phyloP scores from a whole-genome alignment of 2,797 vertebrate species.

The Hyperoplus immaculatus region DNA sequence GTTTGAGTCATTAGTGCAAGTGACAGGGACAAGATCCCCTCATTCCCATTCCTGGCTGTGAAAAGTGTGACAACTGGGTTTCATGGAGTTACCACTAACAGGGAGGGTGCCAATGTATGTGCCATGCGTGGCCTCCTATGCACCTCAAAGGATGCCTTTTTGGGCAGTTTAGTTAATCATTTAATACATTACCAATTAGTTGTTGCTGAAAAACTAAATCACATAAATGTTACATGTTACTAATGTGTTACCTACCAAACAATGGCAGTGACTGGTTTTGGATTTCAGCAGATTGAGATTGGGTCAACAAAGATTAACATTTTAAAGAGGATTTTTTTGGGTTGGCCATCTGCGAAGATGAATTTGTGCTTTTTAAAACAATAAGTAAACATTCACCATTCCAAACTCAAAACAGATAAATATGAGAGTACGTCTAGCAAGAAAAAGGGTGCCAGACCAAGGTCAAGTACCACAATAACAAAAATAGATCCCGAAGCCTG shows the following conservation, averaged over 20 bases:
- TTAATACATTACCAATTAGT: too few species aligned
- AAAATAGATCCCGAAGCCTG: conserved; percentile 5
- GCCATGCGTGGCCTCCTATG: background rate
- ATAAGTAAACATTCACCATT: background rate
- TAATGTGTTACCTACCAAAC: background rate
- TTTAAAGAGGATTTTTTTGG: background rate
- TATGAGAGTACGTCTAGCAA: background rate
- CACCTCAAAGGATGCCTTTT: background rate
- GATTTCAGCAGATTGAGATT: background rate
- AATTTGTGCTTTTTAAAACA: background rate
- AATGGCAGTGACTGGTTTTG: background rate
- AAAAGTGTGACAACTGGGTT: background rate
- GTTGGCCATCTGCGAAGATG: background rate
- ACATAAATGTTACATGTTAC: too few species aligned
- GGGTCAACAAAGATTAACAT: background rate
- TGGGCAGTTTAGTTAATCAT: background rate
- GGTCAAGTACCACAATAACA: conserved; percentile 31
- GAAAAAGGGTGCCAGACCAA: conserved; percentile 3
- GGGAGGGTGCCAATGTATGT: background rate
- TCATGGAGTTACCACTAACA: background rate
- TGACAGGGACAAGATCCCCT: conserved; percentile 16
- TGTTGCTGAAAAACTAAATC: too few species aligned
- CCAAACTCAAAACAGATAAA: background rate
- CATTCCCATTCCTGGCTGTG: background rate
- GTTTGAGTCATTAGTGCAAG: conserved; percentile 13